phyloP scores from a whole-genome alignment of 2,888 invertebrate genomes.

The Drosophila hamatofila region DNA sequence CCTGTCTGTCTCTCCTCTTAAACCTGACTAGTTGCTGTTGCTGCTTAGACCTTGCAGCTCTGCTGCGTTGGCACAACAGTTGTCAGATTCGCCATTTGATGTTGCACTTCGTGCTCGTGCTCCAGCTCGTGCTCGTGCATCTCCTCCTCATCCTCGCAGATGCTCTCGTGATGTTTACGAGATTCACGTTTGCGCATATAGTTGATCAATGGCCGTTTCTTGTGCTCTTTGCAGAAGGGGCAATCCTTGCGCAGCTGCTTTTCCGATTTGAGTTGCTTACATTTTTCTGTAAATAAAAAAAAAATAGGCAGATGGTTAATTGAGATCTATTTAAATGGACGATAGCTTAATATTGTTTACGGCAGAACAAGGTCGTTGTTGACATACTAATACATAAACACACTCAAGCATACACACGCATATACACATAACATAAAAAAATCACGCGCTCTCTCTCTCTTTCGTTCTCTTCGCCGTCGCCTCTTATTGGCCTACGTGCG shows the following conservation, averaged over 20 bases:
- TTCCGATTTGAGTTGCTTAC: slow-evolving; percentile 82
- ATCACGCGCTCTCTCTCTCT: not conserved
- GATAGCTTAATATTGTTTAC: slow-evolving; percentile 7
- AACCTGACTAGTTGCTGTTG: slow-evolving; percentile 14
- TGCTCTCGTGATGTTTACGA: slow-evolving; percentile 86
- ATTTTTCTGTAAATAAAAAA: slow-evolving; percentile 75
- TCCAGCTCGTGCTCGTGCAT: slow-evolving; percentile 84
- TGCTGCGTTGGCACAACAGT: slow-evolving; percentile 63
- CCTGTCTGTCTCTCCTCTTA: slow-evolving; percentile 40
- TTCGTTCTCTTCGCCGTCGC: not conserved
- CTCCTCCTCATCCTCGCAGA: slow-evolving; percentile 86
- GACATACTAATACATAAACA: slow-evolving; percentile 11
- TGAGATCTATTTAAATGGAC: not conserved
- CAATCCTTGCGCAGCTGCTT: slow-evolving; percentile 85
- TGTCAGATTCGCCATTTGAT: slow-evolving; percentile 51
- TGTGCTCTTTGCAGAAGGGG: slow-evolving; percentile 86
- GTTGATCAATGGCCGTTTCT: slow-evolving; percentile 86
- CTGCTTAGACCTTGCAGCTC: slow-evolving; percentile 70
- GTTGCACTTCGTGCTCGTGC: slow-evolving; percentile 57
- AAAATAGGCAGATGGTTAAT: slow-evolving; percentile 10
- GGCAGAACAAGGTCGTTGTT: slow-evolving; percentile 19
- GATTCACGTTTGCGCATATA: slow-evolving; percentile 84
- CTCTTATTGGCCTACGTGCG: slow-evolving; percentile 60
- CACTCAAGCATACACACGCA: slow-evolving; percentile 2
- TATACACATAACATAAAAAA: not conserved